phyloP scores from a whole-genome alignment of 2,113 vertebrate genomes.

The Microcebus jonahi region DNA sequence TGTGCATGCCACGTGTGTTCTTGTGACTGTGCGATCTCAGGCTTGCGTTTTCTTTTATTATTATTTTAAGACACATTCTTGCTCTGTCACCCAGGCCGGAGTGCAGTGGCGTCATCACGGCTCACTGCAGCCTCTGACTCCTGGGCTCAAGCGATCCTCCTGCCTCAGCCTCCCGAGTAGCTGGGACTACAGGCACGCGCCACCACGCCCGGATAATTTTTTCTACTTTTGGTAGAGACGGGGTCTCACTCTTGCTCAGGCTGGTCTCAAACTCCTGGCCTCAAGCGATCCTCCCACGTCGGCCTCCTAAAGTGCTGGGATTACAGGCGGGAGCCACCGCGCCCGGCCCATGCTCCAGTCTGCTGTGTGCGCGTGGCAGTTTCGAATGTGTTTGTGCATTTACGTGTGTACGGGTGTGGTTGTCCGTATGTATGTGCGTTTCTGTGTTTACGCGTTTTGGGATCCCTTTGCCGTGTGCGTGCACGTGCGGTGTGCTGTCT shows the following conservation, averaged over 20 bases:
- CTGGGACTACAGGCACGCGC: no score
- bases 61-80: background rate
- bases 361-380: background rate
- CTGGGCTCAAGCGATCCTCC: background rate
- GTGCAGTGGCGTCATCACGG: no score
- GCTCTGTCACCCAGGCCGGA: background rate
- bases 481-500: background rate
- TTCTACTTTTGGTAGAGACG: no score
- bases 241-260: background rate
- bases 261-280: background rate
- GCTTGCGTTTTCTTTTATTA: background rate
- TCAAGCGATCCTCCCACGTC: background rate
- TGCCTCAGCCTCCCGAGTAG: no score
- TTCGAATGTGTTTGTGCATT: background rate
- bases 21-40: background rate
- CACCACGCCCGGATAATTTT: no score
- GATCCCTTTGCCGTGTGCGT: no score
- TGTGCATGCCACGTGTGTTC: accelerated
- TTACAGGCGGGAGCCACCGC: background rate
- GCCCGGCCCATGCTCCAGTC: background rate
- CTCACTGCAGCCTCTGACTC: background rate
- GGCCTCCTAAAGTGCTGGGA: background rate
- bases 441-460: background rate
- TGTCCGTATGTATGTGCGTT: background rate
- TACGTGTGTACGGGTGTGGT: background rate